Percentiles rank a stretch among this genome's conserved stretches.
Evolutionary conservation across 2,797 vertebrate species (phyloP).

Genomic region (Clarias platycephalus): DNA sequence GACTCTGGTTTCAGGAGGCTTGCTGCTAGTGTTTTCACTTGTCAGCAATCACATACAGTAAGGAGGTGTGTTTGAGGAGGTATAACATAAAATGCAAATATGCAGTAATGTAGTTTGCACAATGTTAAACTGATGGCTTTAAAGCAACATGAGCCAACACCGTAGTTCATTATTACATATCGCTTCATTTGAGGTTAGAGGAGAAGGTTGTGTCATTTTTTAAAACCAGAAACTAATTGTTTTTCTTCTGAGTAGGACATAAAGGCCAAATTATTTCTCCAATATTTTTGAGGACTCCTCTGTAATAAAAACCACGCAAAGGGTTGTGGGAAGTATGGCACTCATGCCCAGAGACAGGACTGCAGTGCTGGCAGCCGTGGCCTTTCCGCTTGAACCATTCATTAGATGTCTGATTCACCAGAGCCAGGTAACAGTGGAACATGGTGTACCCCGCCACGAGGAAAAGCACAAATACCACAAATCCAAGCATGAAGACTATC

Average conservation of each 20-base stretch:
- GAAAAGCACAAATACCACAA: slow-evolving; percentile 83
- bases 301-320: slow-evolving; percentile 71
- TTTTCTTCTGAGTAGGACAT: slow-evolving; percentile 67
- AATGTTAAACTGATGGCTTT: background rate
- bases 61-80: background rate
- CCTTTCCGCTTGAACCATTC: slow-evolving; percentile 86
- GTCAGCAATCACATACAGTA: background rate
- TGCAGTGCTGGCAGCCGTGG: slow-evolving; percentile 69
- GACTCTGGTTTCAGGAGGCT: background rate
- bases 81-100: background rate
- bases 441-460: slow-evolving; percentile 83
- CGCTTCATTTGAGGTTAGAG: background rate
- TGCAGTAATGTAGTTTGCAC: background rate
- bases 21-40: background rate
- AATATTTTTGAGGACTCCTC: slow-evolving; percentile 71
- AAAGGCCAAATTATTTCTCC: slow-evolving; percentile 73
- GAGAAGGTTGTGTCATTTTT: background rate
- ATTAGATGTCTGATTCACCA: slow-evolving; percentile 90
- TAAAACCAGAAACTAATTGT: slow-evolving; percentile 59
- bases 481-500: slow-evolving; percentile 91
- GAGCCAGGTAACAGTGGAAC: slow-evolving; percentile 81
- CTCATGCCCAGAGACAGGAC: slow-evolving; percentile 56
- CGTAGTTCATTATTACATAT: background rate
- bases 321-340: slow-evolving; percentile 59
- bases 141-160: background rate